phyloP scores from a whole-genome alignment of 2,797 vertebrate species.

The Sebastiscus tertius region DNA sequence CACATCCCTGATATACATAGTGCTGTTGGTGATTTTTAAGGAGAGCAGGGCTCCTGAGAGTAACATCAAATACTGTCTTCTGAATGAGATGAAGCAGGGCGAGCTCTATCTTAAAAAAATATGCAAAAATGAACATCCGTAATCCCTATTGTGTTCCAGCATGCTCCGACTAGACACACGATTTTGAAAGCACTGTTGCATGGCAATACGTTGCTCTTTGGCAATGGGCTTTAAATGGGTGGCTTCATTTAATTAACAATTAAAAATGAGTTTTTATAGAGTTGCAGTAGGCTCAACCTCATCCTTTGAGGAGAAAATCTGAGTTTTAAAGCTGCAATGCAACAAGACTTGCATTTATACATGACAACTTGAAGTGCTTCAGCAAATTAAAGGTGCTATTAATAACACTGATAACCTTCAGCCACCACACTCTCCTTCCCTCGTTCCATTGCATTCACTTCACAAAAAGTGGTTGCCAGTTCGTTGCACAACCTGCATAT shows the following conservation, averaged over 20 bases:
- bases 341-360: background rate
- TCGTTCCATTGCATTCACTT: too few relatives aligned
- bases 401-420: too few relatives aligned
- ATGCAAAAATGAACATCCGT: background rate
- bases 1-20: conserved; percentile 1
- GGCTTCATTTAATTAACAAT: background rate
- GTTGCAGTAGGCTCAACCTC: background rate
- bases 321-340: background rate
- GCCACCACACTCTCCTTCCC: too few relatives aligned
- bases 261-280: background rate
- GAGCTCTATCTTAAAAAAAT: background rate
- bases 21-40: background rate
- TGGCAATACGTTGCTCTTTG: background rate
- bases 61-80: background rate
- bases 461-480: too few relatives aligned
- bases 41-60: background rate
- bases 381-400: background rate
- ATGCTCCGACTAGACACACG: background rate
- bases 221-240: background rate
- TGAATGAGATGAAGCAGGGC: background rate
- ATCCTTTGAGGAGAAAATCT: background rate
- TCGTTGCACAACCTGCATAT: too few relatives aligned
- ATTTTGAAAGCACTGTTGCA: background rate
- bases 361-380: background rate
- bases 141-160: background rate